A percentile compares a stretch with the other conserved stretches of the same genome.
phyloP scores from a whole-genome alignment of 1,140 invertebrate species.

The Argopecten irradians region DNA sequence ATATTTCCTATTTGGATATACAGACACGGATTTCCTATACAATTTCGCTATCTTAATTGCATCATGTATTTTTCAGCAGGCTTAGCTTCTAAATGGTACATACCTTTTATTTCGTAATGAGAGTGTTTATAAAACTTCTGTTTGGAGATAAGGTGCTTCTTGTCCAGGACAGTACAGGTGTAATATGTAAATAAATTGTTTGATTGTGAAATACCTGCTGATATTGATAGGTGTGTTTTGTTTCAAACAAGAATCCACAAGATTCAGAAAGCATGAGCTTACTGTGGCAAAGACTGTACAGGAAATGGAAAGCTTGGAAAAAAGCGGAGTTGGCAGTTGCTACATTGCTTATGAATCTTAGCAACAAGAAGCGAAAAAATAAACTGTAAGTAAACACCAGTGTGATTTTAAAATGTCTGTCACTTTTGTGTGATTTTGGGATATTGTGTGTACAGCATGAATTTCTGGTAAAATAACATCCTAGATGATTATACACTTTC shows the following conservation, averaged over 20 bases:
- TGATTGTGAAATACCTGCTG: conserved; percentile 16
- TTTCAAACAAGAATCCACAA: conserved; percentile 22
- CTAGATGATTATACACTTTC: too few species aligned
- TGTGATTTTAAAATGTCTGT: too few species aligned
- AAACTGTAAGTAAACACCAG: not conserved
- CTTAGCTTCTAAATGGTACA: not conserved
- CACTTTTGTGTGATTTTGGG: not conserved
- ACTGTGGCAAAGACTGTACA: conserved; percentile 47
- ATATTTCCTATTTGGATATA: not conserved
- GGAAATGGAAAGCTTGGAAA: conserved; percentile 53
- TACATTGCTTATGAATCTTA: conserved; percentile 42
- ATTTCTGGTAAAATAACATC: not conserved
- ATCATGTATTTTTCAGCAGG: not conserved
- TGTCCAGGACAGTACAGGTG: not conserved
- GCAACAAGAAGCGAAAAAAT: conserved; percentile 41
- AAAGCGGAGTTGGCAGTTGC: conserved; percentile 44
- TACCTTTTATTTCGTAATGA: not conserved
- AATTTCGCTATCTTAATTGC: not conserved
- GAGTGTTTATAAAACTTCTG: not conserved
- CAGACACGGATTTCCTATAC: not conserved
- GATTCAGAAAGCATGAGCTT: conserved; percentile 42
- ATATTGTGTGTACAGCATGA: not conserved
- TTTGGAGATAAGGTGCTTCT: not conserved
- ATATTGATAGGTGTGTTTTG: conserved; percentile 34
- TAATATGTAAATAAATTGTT: not conserved